Evolutionary conservation across 2,797 vertebrate species (phyloP).

Genomic region (Tangara arthus): DNA sequence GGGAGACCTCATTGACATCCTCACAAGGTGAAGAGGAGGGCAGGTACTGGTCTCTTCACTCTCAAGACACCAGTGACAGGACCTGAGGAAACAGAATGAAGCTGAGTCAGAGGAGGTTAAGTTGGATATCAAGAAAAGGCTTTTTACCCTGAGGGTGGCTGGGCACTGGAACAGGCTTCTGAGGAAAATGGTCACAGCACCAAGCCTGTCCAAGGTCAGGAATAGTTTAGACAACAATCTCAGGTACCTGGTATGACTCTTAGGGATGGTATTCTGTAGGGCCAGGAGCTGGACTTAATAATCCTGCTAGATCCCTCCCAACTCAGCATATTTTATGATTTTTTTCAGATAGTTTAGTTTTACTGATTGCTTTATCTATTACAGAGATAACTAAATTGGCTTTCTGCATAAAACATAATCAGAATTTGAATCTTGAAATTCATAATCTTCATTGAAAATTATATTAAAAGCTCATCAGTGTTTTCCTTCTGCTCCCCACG

Average conservation of each 20-base stretch:
- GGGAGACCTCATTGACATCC: neutral
- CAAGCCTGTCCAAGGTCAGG: neutral
- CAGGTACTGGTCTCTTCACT: neutral
- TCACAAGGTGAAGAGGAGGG: neutral
- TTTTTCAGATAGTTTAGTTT: neutral
- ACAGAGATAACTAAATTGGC: neutral
- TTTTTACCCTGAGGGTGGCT: neutral
- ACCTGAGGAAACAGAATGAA: neutral
- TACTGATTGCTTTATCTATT: neutral
- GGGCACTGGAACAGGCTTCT: neutral
- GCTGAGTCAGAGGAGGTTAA: accelerated
- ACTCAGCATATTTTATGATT: neutral
- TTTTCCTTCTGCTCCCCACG: neutral
- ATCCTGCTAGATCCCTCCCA: neutral
- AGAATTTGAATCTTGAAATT: neutral
- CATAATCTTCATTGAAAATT: neutral
- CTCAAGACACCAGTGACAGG: neutral
- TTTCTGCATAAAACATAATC: neutral
- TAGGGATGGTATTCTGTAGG: neutral
- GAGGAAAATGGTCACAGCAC: neutral
- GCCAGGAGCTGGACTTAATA: neutral
- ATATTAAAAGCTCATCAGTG: neutral
- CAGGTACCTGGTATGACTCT: neutral
- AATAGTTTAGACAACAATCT: neutral
- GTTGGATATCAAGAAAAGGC: accelerated